Evolutionary conservation across 2,113 vertebrate species (phyloP), one percentile per base, ranked within the genome.

Genomic region (Apteryx mantelli): DNA sequence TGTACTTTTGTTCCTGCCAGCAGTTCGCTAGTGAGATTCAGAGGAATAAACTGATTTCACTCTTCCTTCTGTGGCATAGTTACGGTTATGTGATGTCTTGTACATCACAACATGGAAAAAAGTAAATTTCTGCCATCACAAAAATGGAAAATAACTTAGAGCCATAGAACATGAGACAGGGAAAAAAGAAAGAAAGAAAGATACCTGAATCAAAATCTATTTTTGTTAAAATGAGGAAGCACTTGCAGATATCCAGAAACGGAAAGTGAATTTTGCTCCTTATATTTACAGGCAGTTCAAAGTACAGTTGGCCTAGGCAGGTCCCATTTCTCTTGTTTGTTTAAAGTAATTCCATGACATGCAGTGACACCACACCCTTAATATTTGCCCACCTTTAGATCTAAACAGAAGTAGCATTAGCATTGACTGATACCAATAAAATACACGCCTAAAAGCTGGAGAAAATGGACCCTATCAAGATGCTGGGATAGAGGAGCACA

Each of bases 271-370:
- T 55, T 50, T 15, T 26, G 11, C 34, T 36, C 48, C 46, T 30
- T 8, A 7, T 11, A 22, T 14, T 36, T 2, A 2, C 11, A 8
- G n/a, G 0, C 19, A 1, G 8, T 13, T 3, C 32, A 22, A 7
- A 34, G 48, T 60, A 0, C 6, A 26, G 18, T 17, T 2, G 11
- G 11, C 28, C 28, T 82, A 15, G 15, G 46, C 32, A 1, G 11
- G 28, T 12, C 22, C 40, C 8, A 0, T 2, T 42, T 20, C n/a
- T 66, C n/a, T 61, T 6, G 5, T 6, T 58, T 19, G 1, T 50
- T n/a, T 34, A 26, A 50, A 34, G 30, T 55, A 17, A 17, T 1
- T 11, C n/a, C 61, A 2, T 0, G 6, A 7, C 15, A 11, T 2
- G 9, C n/a, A 55, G 19, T 34, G 4, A 24, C 15, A 2, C 24